phyloP scores from a whole-genome alignment of 2,888 invertebrate genomes.

The Clistopyga incitator region DNA sequence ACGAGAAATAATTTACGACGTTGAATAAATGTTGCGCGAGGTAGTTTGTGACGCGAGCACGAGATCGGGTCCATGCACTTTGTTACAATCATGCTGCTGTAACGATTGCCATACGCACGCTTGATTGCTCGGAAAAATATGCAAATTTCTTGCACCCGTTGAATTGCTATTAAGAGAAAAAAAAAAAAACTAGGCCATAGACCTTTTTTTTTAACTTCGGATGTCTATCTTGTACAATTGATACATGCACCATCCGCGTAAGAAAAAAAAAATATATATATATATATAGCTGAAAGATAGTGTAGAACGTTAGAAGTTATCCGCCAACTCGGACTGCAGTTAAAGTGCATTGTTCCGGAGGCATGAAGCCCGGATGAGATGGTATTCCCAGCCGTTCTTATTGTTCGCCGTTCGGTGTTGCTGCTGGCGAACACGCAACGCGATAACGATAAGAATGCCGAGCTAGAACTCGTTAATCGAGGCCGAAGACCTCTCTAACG shows the following conservation, averaged over 20 bases:
- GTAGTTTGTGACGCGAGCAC: conserved; percentile 40
- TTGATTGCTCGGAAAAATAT: conserved; percentile 66
- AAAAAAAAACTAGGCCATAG: conserved; percentile 55
- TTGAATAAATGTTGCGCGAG: conserved; percentile 50
- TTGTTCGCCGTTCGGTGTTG: conserved; percentile 49
- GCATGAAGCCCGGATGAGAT: conserved; percentile 33
- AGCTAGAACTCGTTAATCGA: conserved; percentile 63
- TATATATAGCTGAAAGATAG: conserved; percentile 40
- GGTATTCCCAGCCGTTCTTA: conserved; percentile 62
- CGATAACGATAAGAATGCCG: conserved; percentile 67
- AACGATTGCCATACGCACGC: conserved; percentile 57
- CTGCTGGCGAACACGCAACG: conserved; percentile 36
- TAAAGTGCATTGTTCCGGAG: conserved; percentile 69
- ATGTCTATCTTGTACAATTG: conserved; percentile 38
- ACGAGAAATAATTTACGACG: conserved; percentile 69
- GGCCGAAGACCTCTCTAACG: conserved; percentile 67
- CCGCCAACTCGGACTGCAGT: conserved; percentile 60
- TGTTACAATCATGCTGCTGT: conserved; percentile 61
- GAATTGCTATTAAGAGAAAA: conserved; percentile 22
- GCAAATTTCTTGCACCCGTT: conserved; percentile 49
- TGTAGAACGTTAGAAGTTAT: conserved; percentile 63
- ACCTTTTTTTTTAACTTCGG: conserved; percentile 42
- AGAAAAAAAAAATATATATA: background rate
- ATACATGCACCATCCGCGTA: background rate
- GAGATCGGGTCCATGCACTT: conserved; percentile 2